Evolutionary conservation across 2,797 vertebrate species (phyloP).

Genomic region (Crocodylus rhombifer): DNA sequence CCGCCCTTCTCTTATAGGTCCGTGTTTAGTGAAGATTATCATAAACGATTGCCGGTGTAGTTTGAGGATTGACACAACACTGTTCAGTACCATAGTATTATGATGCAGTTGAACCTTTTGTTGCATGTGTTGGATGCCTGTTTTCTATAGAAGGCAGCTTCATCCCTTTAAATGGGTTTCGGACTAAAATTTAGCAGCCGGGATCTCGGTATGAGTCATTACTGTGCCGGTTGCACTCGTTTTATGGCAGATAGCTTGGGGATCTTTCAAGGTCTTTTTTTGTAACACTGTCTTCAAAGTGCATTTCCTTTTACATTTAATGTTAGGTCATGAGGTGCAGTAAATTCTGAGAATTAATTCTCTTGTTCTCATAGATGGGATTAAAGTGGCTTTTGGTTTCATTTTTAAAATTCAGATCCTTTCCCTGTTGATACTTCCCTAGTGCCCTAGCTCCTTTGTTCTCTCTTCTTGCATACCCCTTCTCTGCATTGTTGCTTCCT

Average conservation of each 20-base stretch:
- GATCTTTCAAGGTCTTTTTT: background rate
- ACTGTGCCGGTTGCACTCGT: background rate
- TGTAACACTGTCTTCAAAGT: background rate
- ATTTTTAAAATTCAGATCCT: background rate
- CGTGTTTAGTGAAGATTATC: background rate
- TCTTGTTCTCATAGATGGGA: background rate
- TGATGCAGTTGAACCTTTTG: background rate
- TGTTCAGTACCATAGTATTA: background rate
- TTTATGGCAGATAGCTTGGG: background rate
- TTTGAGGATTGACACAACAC: background rate
- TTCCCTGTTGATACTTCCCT: background rate
- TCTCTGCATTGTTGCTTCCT: background rate
- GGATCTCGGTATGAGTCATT: background rate
- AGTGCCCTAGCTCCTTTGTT: background rate
- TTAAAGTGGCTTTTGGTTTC: background rate
- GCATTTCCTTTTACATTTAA: background rate
- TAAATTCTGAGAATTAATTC: background rate
- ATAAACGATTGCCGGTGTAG: too few species aligned
- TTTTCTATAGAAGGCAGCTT: background rate
- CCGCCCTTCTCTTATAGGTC: fast-evolving
- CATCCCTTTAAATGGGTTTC: background rate
- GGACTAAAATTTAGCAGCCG: background rate
- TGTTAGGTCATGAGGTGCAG: too few species aligned
- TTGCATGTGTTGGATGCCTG: background rate
- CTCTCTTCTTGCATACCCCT: background rate